A percentile compares a stretch with the other conserved stretches of the same genome.
Conservation (phyloP, 2,888 invertebrate genomes). For the Acanthopleura granulata region DNA sequence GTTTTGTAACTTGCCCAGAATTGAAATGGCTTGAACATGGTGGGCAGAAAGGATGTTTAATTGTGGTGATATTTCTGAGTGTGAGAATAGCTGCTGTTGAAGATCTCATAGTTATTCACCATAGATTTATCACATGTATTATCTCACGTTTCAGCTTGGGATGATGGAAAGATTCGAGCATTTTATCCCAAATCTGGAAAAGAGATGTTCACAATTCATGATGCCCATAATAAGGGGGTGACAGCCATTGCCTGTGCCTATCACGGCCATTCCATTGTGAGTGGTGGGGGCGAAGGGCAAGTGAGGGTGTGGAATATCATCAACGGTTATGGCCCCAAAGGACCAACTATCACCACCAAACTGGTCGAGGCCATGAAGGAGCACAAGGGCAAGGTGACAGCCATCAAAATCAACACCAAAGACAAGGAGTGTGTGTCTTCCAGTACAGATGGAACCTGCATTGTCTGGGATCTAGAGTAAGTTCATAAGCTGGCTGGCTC, state of each 20-base stretch:
- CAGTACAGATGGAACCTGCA: conserved; percentile 91
- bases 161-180: conserved; percentile 71
- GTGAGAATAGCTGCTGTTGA: too few species aligned
- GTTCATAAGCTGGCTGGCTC: conserved; percentile 30
- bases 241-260: conserved; percentile 84
- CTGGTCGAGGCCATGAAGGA: conserved; percentile 78
- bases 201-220: conserved; percentile 84
- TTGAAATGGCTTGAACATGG: too few species aligned
- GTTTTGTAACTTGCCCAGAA: too few species aligned
- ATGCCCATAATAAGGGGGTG: conserved; percentile 91
- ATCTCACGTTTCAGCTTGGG: conserved; percentile 67
- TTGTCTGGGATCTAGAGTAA: conserved; percentile 91
- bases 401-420: conserved; percentile 82
- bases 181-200: conserved; percentile 78
- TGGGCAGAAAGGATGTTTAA: too few species aligned
- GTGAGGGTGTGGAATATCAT: conserved; percentile 58
- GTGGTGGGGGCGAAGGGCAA: conserved; percentile 94
- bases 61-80: too few species aligned
- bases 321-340: conserved; percentile 34
- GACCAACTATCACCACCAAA: conserved; percentile 31
- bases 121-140: not conserved
- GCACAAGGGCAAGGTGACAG: conserved; percentile 89
- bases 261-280: conserved; percentile 81
- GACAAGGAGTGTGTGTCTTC: conserved; percentile 89
- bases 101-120: too few species aligned